Base-by-base conservation (phyloP, 2,113 vertebrate genomes). In the Hippocampus barbouri region DNA sequence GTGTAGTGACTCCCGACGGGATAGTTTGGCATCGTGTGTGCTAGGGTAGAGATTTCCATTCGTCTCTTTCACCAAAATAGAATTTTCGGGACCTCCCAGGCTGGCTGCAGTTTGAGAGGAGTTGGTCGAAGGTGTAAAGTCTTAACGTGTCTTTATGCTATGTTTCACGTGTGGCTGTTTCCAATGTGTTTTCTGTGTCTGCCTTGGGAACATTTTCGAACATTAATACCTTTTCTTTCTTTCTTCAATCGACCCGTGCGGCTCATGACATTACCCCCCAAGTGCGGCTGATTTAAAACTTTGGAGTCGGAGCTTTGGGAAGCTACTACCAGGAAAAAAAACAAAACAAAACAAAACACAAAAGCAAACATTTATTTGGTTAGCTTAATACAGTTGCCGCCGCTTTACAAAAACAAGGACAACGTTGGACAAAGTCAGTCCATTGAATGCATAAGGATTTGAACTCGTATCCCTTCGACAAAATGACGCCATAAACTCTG, bases 41-140 rank as follows among this genome's bases (percentile, higher is more conserved):
- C 70, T 68, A 65, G 49, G 80, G 77, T 84, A 79, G 78, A 82
- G 53, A 73, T 86, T 86, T 86, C 83, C 83, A 82, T 80, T 86
- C 43, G 70, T 83, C 72, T 77, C 38, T 79, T 80, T 73, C 41
- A 75, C 78, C 78, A 81, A 68, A 81, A 74, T 54, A 79, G 72
- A 73, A 76, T 66, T 73, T 65, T 59, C 72, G 74, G 79, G 82
- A 77, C 41, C 54, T 77, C 80, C 68, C 77, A 79, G 68, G 74
- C 65, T 81, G 51, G 76, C 76, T 82, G 69, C 76, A 66, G 69
- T 78, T 74, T 8, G 23, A 76, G 38, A 54, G 47, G n/a, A 21
- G 77, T 79, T 66, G 62, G 41, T 45, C 68, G 75, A 72, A 78
- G 8, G 54, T 66, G 74, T 56, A 40, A 70, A 76, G 76, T 45